Conservation (phyloP, 2,113 vertebrate genomes). For the Megaceryle torquata region DNA sequence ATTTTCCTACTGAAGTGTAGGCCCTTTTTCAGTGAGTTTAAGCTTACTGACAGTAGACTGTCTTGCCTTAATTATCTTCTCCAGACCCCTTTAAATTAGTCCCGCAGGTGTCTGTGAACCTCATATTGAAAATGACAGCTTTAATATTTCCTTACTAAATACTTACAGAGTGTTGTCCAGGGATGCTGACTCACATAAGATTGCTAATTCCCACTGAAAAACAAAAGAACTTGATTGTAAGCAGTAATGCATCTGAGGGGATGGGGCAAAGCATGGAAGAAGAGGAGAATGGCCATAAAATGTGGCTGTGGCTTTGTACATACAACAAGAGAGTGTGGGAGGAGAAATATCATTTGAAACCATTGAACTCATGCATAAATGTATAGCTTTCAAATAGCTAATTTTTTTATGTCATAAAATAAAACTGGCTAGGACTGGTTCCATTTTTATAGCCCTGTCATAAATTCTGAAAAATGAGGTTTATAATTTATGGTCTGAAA, state of each 20-base stretch:
- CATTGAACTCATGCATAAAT: slow-evolving; percentile 47
- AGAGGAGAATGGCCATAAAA: background rate
- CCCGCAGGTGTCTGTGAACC: slow-evolving; percentile 12
- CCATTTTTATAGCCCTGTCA: slow-evolving; percentile 37
- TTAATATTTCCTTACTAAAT: slow-evolving; percentile 50
- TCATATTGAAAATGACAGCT: slow-evolving; percentile 51
- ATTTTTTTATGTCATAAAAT: slow-evolving; percentile 56
- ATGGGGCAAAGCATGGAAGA: background rate
- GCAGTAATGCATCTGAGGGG: background rate
- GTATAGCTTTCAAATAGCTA: slow-evolving; percentile 53
- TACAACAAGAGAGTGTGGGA: background rate
- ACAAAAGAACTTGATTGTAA: background rate
- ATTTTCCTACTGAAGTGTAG: background rate
- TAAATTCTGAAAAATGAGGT: slow-evolving; percentile 51
- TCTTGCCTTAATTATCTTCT: slow-evolving; percentile 56
- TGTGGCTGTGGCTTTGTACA: background rate
- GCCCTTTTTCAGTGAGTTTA: background rate
- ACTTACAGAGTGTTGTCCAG: slow-evolving; percentile 2
- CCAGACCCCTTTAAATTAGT: slow-evolving; percentile 50
- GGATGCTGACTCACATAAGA: background rate
- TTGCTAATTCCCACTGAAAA: background rate
- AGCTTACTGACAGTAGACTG: slow-evolving; percentile 25
- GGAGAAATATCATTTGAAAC: background rate
- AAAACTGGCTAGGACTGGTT: slow-evolving; percentile 42
- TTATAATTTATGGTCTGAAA: slow-evolving; percentile 55